These are phyloP conservation scores for Amphibalanus amphitrite DNA, from an alignment of 1,140 invertebrate genomes.

Conservation along the genomic window DNA sequence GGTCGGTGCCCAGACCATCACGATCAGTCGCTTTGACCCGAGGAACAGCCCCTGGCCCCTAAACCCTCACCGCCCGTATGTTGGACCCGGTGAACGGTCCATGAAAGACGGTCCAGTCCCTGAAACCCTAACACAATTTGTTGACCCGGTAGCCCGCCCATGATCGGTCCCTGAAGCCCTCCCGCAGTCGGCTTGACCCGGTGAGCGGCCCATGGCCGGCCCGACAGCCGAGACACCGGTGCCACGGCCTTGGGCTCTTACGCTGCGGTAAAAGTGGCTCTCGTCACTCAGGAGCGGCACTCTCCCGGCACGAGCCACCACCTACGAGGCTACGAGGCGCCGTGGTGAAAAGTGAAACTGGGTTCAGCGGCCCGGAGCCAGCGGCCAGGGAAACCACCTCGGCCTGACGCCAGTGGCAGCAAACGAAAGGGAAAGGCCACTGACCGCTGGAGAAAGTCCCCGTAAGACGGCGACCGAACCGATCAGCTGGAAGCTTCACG, in stretches of 20 bases:
- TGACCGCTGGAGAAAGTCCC: not conserved
- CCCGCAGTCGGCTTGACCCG: not conserved
- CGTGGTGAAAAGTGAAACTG: not conserved
- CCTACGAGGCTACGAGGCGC: too few species aligned
- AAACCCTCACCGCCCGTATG: too few species aligned
- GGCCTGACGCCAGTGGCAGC: too few species aligned
- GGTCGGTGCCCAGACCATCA: too few species aligned
- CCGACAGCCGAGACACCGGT: not conserved
- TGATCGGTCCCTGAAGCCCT: not conserved
- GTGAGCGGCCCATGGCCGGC: too few species aligned
- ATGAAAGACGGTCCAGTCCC: too few species aligned
- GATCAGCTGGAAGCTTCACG: too few species aligned
- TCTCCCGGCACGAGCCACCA: not conserved
- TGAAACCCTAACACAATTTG: too few species aligned
- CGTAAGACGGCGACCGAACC: not conserved
- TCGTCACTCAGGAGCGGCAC: not conserved
- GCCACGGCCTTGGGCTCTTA: not conserved
- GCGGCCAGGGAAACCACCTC: not conserved
- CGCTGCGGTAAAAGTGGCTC: not conserved
- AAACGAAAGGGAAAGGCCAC: not conserved
- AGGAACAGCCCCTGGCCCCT: not conserved
- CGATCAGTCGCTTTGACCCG: not conserved
- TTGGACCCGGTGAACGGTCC: too few species aligned
- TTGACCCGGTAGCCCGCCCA: too few species aligned
- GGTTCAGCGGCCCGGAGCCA: not conserved